phyloP scores from a whole-genome alignment of 2,797 vertebrate genomes.

The Gymnopithys bicolor region DNA sequence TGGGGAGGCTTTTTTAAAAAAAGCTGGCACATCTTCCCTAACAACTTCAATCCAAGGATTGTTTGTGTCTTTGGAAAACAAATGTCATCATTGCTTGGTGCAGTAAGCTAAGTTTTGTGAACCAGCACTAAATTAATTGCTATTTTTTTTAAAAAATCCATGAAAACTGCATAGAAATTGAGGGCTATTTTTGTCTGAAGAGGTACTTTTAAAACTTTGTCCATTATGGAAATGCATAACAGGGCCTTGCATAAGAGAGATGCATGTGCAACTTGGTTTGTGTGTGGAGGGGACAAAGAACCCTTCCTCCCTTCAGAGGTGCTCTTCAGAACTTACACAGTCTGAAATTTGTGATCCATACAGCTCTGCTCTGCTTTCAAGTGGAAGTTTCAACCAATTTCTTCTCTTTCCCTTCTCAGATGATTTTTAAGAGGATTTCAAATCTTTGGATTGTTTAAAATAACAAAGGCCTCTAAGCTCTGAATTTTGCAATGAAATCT shows the following conservation, averaged over 20 bases:
- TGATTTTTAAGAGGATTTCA: constrained; percentile 66
- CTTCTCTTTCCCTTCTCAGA: constrained; percentile 16
- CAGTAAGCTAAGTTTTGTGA: neutral
- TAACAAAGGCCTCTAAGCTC: constrained; percentile 58
- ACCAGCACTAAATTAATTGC: neutral
- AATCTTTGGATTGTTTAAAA: constrained; percentile 53
- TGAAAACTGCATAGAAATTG: neutral
- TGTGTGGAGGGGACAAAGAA: constrained; percentile 5
- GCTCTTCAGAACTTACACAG: constrained; percentile 30
- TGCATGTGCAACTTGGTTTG: neutral
- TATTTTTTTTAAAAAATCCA: too few species aligned
- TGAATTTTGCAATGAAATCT: constrained; percentile 32
- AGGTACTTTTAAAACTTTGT: constrained; percentile 11
- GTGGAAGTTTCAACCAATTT: constrained; percentile 38
- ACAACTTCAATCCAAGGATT: constrained; percentile 48
- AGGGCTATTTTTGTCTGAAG: neutral
- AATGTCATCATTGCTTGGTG: neutral
- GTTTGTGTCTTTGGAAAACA: constrained; percentile 51
- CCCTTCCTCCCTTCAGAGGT: neutral
- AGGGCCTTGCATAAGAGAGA: neutral
- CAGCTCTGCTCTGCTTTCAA: constrained; percentile 11
- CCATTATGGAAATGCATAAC: neutral
- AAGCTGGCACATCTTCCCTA: constrained; percentile 1
- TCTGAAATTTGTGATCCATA: constrained; percentile 9
- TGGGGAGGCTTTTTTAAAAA: constrained; percentile 7